These are phyloP conservation scores for Rattus norvegicus DNA, from an alignment of 2,113 vertebrate species.

Conservation along the genomic window GRCr8 NC_086036.1:68906001-68906500, in stretches of 20 bases:
- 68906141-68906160: not conserved
- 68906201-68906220: not conserved
- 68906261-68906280: not conserved
- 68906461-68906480: not conserved
- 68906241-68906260: slow-evolving; percentile 2
- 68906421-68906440: not conserved
- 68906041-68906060: not conserved
- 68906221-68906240: not conserved
- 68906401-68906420: not conserved
- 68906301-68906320: not conserved
- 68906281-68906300: not conserved
- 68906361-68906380: too few relatives aligned
- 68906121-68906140: not conserved
- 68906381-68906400: not conserved
- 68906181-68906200: not conserved
- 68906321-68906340: not conserved
- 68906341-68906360: not conserved
- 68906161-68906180: not conserved
- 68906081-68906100: not conserved
- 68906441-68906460: not conserved
- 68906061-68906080: not conserved
- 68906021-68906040: not conserved
- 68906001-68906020: not conserved
- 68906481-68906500: not conserved
- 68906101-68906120: not conserved